These are phyloP conservation scores for Lordiphosa stackelbergi DNA, from an alignment of 1,140 invertebrate genomes.

Conservation along the genomic window DNA sequence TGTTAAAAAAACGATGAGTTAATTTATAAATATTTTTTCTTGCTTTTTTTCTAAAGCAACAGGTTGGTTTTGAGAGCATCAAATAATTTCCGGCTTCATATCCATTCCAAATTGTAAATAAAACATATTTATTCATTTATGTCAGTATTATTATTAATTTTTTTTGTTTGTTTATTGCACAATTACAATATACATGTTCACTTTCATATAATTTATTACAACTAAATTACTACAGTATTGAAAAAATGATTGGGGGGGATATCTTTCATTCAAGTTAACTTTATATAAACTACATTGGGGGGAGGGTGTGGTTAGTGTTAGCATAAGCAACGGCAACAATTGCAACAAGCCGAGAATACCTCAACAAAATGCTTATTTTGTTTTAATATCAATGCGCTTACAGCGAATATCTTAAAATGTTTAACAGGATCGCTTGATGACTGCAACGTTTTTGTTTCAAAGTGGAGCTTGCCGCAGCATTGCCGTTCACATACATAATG, in stretches of 20 bases:
- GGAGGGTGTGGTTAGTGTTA: slow-evolving; percentile 51
- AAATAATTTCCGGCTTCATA: too few species aligned
- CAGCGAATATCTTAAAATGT: slow-evolving; percentile 56
- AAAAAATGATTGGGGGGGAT: slow-evolving; percentile 54
- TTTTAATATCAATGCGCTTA: slow-evolving; percentile 44
- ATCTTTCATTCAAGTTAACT: slow-evolving; percentile 24
- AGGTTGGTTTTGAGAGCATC: too few species aligned
- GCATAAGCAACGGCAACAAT: slow-evolving; percentile 65
- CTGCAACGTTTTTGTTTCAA: slow-evolving; percentile 43
- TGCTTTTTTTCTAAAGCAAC: too few species aligned
- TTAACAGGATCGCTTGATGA: slow-evolving; percentile 53
- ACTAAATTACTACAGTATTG: slow-evolving; percentile 63
- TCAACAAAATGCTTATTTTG: slow-evolving; percentile 13
- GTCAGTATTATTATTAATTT: slow-evolving; percentile 58
- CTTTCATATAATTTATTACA: slow-evolving; percentile 73
- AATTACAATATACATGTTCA: slow-evolving; percentile 75
- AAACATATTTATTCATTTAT: slow-evolving; percentile 42
- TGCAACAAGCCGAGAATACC: slow-evolving; percentile 38
- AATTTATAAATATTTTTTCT: too few species aligned
- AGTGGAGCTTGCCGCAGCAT: slow-evolving; percentile 32
- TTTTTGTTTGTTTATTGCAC: slow-evolving; percentile 72
- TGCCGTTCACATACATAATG: slow-evolving; percentile 28
- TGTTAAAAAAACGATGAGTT: too few species aligned
- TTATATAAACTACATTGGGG: slow-evolving; percentile 37
- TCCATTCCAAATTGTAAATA: background rate